Conservation (phyloP, 2,797 vertebrate species). For the Pempheris klunzingeri region DNA sequence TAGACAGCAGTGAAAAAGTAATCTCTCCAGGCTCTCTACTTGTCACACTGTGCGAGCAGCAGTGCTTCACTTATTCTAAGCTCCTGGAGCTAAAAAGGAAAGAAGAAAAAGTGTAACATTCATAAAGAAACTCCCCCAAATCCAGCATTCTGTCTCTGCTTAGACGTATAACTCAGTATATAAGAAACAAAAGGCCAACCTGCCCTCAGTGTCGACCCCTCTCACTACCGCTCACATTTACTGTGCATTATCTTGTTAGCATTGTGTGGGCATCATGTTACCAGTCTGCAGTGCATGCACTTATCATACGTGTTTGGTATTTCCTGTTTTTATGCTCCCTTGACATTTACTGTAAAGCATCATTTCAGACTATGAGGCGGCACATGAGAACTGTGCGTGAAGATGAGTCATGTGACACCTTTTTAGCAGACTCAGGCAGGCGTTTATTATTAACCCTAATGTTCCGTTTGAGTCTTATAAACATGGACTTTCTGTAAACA, state of each 20-base stretch:
- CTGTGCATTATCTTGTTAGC: conserved; percentile 44
- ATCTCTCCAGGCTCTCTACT: conserved; percentile 56
- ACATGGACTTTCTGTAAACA: not conserved
- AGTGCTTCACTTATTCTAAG: conserved; percentile 50
- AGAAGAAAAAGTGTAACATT: conserved; percentile 43
- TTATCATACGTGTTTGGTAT: conserved; percentile 30
- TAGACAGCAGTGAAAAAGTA: conserved; percentile 52
- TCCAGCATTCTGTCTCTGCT: conserved; percentile 24
- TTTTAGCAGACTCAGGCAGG: not conserved
- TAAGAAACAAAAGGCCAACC: conserved; percentile 10
- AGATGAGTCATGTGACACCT: not conserved
- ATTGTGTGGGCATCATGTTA: conserved; percentile 43
- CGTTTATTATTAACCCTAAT: not conserved
- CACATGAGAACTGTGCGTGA: not conserved
- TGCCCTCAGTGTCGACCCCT: conserved; percentile 3
- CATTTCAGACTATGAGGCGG: not conserved
- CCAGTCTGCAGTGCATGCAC: conserved; percentile 27
- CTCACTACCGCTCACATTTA: conserved; percentile 33
- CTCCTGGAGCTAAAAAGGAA: conserved; percentile 47
- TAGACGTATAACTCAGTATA: conserved; percentile 18
- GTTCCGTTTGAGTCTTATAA: not conserved
- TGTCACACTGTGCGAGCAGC: conserved; percentile 56
- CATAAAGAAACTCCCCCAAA: conserved; percentile 47
- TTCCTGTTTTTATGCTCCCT: conserved; percentile 17
- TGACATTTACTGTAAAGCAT: conserved; percentile 8